Percentiles rank a stretch among this genome's conserved stretches.
Conservation (phyloP, 2,888 invertebrate species). For the Macrosoma leucophasiata region DNA sequence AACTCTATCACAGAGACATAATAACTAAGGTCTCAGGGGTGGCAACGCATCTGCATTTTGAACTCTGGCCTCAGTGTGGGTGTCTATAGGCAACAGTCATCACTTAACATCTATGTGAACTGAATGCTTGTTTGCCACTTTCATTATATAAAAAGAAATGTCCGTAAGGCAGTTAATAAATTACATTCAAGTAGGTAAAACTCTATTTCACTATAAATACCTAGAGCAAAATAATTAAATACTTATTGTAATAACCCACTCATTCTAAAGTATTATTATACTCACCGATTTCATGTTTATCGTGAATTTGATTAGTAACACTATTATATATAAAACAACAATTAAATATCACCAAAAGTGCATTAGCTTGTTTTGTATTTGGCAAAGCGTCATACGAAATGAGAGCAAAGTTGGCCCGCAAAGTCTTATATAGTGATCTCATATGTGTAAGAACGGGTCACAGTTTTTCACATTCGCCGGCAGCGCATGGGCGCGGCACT, state of each 20-base stretch:
- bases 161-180: too few relatives aligned
- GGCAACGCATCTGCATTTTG: too few relatives aligned
- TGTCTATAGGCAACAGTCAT: too few relatives aligned
- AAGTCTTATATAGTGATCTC: slow-evolving; percentile 71
- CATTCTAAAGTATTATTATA: slow-evolving; percentile 13
- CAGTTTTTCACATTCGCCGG: slow-evolving; percentile 70
- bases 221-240: slow-evolving; percentile 3
- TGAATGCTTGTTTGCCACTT: too few relatives aligned
- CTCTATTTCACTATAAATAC: too few relatives aligned
- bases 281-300: slow-evolving; percentile 64
- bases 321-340: slow-evolving; percentile 16
- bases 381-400: slow-evolving; percentile 70
- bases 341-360: slow-evolving; percentile 12
- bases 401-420: slow-evolving; percentile 68
- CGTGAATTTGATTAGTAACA: slow-evolving; percentile 16
- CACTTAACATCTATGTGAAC: too few relatives aligned
- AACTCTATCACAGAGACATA: too few relatives aligned
- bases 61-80: too few relatives aligned
- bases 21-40: too few relatives aligned
- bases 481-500: slow-evolving; percentile 56
- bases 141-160: too few relatives aligned
- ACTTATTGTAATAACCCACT: slow-evolving; percentile 1
- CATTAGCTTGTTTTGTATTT: slow-evolving; percentile 47
- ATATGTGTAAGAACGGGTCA: slow-evolving; percentile 74
- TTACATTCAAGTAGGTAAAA: too few relatives aligned